These are phyloP conservation scores for Pseudocheirus occidentalis DNA, from an alignment of 2,797 vertebrate genomes.

Conservation along the genomic window DNA sequence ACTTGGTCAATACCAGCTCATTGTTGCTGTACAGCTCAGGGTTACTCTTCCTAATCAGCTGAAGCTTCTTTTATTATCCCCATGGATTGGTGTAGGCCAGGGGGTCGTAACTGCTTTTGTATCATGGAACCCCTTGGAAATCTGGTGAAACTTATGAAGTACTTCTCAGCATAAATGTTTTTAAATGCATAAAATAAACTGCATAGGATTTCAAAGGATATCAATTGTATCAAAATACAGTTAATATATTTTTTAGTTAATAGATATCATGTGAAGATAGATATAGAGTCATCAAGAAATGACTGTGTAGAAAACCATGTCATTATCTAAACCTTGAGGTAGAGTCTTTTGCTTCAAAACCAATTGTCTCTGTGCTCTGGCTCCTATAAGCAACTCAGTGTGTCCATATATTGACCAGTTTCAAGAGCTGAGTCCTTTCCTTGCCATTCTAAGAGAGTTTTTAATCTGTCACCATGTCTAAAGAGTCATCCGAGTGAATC, in stretches of 20 bases:
- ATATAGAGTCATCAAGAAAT: neutral
- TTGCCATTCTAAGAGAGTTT: neutral
- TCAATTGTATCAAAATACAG: neutral
- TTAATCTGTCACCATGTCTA: neutral
- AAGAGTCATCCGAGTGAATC: slow-evolving; percentile 11
- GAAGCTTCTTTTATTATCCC: neutral
- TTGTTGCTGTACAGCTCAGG: neutral
- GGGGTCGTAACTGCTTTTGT: neutral
- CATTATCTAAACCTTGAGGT: neutral
- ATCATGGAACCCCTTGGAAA: neutral
- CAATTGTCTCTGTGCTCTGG: neutral
- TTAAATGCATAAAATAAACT: neutral
- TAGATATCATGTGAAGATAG: no score
- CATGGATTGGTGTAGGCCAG: neutral
- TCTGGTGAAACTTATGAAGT: neutral
- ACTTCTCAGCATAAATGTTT: neutral
- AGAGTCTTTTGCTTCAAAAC: neutral
- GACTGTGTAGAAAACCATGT: neutral
- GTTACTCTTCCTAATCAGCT: neutral
- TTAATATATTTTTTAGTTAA: neutral
- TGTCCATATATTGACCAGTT: neutral
- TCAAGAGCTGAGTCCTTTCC: neutral
- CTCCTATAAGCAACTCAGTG: neutral
- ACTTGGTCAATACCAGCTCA: neutral
- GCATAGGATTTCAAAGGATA: neutral